A percentile compares a stretch with the other conserved stretches of the same genome.
phyloP scores from a whole-genome alignment of 2,113 vertebrate species.

The Australoheros scitulus region DNA sequence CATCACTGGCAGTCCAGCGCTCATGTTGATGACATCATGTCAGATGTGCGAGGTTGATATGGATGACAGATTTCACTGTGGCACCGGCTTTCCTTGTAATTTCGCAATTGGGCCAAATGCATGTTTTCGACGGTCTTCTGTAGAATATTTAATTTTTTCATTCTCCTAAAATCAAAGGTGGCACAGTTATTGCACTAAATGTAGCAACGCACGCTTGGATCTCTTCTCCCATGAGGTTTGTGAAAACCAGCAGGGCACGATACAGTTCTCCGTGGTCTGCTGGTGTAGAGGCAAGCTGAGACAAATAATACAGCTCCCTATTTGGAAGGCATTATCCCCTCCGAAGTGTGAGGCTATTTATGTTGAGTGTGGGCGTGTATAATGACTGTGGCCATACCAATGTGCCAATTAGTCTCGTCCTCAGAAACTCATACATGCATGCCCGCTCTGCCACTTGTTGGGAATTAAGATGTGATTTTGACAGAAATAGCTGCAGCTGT shows the following conservation, averaged over 20 bases:
- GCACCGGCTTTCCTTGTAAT: conserved; percentile 28
- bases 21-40: neutral
- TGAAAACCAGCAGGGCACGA: conserved; percentile 21
- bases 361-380: conserved; percentile 56
- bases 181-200: conserved; percentile 1
- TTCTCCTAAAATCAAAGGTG: neutral
- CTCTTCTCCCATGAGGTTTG: neutral
- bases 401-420: conserved; percentile 43
- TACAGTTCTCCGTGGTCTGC: conserved; percentile 18
- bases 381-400: conserved; percentile 59
- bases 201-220: neutral
- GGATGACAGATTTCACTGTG: conserved; percentile 1
- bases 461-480: conserved; percentile 20
- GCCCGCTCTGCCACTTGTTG: conserved; percentile 25
- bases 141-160: neutral
- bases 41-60: conserved; percentile 22
- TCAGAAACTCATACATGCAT: conserved; percentile 1
- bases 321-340: conserved; percentile 44
- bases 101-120: conserved; percentile 9
- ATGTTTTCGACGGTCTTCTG: neutral
- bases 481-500: neutral
- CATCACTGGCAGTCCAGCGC: conserved; percentile 41
- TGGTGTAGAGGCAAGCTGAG: conserved; percentile 25
- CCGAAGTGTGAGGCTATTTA: conserved; percentile 56
- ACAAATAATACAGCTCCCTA: conserved; percentile 31